A percentile compares a stretch with the other conserved stretches of the same genome.
These are phyloP conservation scores for Timema podura DNA, from an alignment of 2,888 invertebrate species.

Conservation along the genomic window DNA sequence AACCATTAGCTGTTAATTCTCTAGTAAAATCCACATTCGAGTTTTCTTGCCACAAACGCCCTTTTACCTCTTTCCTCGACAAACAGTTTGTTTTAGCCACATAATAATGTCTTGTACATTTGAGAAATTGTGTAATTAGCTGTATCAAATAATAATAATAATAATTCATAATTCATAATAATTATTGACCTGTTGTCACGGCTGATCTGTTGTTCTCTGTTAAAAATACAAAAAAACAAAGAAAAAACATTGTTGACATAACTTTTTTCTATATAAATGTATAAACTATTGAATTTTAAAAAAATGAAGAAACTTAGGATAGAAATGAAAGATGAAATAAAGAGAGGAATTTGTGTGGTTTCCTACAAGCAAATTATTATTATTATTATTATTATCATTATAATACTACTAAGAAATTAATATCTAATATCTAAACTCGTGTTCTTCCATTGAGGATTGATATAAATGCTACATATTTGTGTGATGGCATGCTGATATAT, in stretches of 20 bases:
- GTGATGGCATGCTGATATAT: slow-evolving; percentile 29
- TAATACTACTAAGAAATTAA: no score
- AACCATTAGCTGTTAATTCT: slow-evolving; percentile 22
- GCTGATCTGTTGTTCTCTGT: slow-evolving; percentile 30
- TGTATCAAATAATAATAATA: slow-evolving; percentile 25
- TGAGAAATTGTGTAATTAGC: slow-evolving; percentile 24
- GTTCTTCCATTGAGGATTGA: slow-evolving; percentile 34
- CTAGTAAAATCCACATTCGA: slow-evolving; percentile 16
- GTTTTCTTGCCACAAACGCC: no score
- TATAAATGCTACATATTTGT: slow-evolving; percentile 28
- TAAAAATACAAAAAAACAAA: slow-evolving; percentile 20
- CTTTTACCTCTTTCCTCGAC: no score
- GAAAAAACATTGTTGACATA: slow-evolving; percentile 29
- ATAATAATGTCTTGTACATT: slow-evolving; percentile 24
- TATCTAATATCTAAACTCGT: slow-evolving; percentile 31
- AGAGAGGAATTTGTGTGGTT: slow-evolving; percentile 29
- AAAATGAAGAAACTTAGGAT: slow-evolving; percentile 31
- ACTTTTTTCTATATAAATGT: slow-evolving; percentile 34
- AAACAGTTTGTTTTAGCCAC: no score
- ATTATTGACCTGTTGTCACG: slow-evolving; percentile 29
- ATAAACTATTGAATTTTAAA: slow-evolving; percentile 29
- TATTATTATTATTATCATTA: no score
- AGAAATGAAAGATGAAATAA: slow-evolving; percentile 27
- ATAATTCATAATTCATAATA: slow-evolving; percentile 22
- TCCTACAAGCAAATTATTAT: slow-evolving; percentile 34